Evolutionary conservation across 2,888 invertebrate genomes (phyloP).

Genomic region (Diaprepes abbreviatus): DNA sequence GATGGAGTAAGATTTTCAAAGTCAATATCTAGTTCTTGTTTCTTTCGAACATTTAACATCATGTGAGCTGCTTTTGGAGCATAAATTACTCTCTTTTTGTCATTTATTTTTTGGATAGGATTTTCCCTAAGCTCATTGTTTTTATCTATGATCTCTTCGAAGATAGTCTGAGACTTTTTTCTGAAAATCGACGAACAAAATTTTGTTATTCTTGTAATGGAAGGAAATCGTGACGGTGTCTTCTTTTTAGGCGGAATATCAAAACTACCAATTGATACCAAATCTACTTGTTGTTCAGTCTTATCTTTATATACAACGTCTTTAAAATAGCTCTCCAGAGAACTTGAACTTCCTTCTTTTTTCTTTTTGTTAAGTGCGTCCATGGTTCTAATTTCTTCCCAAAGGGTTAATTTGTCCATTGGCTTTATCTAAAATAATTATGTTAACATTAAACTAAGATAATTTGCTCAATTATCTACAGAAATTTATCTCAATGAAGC

Average conservation of each 20-base stretch:
- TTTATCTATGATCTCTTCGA: not conserved
- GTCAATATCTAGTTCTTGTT: constrained; percentile 20
- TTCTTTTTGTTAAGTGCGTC: constrained; percentile 30
- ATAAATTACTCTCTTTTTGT: not conserved
- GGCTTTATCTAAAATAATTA: constrained; percentile 39
- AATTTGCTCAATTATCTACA: too few relatives aligned
- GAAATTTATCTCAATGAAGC: too few relatives aligned
- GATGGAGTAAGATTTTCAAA: not conserved
- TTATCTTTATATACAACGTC: constrained; percentile 13
- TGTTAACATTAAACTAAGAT: too few relatives aligned
- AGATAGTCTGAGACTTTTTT: constrained; percentile 17
- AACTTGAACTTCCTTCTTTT: constrained; percentile 17
- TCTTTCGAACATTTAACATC: constrained; percentile 11
- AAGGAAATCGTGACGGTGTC: constrained; percentile 17
- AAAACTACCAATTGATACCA: constrained; percentile 2
- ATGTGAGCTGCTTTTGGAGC: constrained; percentile 14
- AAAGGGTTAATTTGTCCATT: constrained; percentile 29
- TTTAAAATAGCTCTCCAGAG: constrained; percentile 32
- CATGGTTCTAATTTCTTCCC: constrained; percentile 40
- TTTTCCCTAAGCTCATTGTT: not conserved
- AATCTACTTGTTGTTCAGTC: constrained; percentile 1
- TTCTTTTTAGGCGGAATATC: constrained; percentile 23
- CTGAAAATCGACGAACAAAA: constrained; percentile 33
- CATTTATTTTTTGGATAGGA: not conserved
- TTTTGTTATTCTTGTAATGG: constrained; percentile 34